Evolutionary conservation across 2,797 vertebrate species (phyloP), one percentile per base, ranked within the genome.

Genomic region (Margarornis squamiger): DNA sequence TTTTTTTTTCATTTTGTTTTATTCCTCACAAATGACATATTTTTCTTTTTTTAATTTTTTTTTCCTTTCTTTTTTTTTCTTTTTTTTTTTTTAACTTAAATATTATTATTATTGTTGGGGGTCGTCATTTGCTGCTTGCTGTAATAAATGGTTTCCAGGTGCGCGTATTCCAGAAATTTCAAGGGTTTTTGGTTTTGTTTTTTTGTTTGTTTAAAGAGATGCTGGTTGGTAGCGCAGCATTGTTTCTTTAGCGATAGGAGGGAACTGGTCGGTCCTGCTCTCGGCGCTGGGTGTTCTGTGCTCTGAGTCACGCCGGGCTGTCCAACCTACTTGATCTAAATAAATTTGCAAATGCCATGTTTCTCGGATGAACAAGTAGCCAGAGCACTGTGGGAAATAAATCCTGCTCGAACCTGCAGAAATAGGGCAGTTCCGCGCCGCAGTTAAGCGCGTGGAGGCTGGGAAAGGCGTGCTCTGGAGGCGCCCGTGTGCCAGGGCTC

Each of bases 211-310:
- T 43, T 41, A 41, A 41, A 41, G 41, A 41, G 16, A 92, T 91
- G 92, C 74, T 73, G 20, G 66, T 95, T 93, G 70, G 70, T 82
- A 12, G 82, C 63, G 7, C 13, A 27, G 71, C 36, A 13, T 92
- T 89, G 92, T 88, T 88, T 57, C 86, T 52, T 22, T 41, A 58
- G 34, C 3, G 63, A 26, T 46, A 14, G 1, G 57, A 88, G 88
- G 86, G 63, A 94, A 96, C 94, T 85, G 86, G 95, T 89, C 36
- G 26, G 67, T 95, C 92, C 75, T 87, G 92, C 88, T 96, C 24
- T 57, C 59, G 9, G 76, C 8, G 4, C 90, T 27, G 76, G 19
- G 32, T 76, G 48, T 63, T 92, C 27, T 41, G 49, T 34, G 1
- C 52, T 94, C 76, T 96, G 95, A 95, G 91, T 96, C 94, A 96